These are phyloP conservation scores for Leucophenga varia DNA, from an alignment of 1,140 invertebrate genomes.

Conservation along the genomic window DNA sequence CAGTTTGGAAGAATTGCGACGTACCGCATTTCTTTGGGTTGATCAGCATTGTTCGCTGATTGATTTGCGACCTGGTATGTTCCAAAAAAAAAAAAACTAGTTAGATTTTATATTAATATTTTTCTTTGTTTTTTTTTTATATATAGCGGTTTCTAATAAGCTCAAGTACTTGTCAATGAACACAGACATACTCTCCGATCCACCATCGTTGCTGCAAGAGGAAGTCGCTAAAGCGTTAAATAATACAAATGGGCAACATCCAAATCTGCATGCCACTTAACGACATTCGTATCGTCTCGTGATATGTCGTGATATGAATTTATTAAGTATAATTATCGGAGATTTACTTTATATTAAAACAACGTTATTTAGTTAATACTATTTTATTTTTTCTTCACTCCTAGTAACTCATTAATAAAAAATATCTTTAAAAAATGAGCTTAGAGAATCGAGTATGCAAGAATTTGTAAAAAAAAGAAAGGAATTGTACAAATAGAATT, in stretches of 20 bases:
- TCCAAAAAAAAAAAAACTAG: background rate
- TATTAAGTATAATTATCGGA: too few species aligned
- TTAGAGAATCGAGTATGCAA: too few species aligned
- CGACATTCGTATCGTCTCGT: background rate
- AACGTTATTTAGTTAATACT: too few species aligned
- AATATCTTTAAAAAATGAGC: too few species aligned
- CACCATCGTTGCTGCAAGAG: slow-evolving; percentile 80
- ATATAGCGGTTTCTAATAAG: slow-evolving; percentile 87
- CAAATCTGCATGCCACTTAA: slow-evolving; percentile 47
- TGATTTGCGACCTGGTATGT: slow-evolving; percentile 84
- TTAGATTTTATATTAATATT: background rate
- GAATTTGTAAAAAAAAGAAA: too few species aligned
- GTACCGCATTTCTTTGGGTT: slow-evolving; percentile 89
- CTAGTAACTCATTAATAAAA: too few species aligned
- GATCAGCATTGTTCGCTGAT: slow-evolving; percentile 94
- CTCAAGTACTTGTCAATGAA: slow-evolving; percentile 86
- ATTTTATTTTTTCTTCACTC: too few species aligned
- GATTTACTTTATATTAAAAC: too few species aligned
- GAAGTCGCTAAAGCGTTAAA: slow-evolving; percentile 65
- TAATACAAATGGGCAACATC: slow-evolving; percentile 47
- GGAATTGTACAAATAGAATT: too few species aligned
- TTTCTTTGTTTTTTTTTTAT: slow-evolving; percentile 8
- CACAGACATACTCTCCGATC: slow-evolving; percentile 87
- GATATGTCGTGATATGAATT: slow-evolving; percentile 39
- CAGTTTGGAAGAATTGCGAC: slow-evolving; percentile 87